phyloP scores from a whole-genome alignment of 2,113 vertebrate genomes.

The Mormyrus iriodes region DNA sequence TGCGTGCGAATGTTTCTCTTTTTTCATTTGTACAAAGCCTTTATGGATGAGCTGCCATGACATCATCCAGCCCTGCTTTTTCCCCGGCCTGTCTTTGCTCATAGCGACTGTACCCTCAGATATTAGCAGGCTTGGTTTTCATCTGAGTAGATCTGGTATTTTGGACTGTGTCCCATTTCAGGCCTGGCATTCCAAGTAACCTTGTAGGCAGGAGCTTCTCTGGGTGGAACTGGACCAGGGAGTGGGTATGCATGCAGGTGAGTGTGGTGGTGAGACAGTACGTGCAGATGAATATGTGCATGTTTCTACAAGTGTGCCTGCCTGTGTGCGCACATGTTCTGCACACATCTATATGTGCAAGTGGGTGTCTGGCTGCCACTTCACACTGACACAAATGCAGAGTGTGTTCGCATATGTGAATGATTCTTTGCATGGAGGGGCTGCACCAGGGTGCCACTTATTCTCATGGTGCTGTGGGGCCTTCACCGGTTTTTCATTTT shows the following conservation, averaged over 20 bases:
- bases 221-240: not conserved
- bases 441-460: not conserved
- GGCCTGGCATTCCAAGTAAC: not conserved
- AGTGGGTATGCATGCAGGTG: not conserved
- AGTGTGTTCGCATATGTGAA: not conserved
- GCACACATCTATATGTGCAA: too few species aligned
- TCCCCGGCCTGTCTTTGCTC: not conserved
- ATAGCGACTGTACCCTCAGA: not conserved
- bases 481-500: not conserved
- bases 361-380: not conserved
- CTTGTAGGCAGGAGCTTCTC: not conserved
- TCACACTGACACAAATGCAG: too few species aligned
- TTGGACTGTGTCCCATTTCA: not conserved
- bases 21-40: not conserved
- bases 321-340: not conserved
- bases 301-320: not conserved
- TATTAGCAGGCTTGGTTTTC: not conserved
- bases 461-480: not conserved
- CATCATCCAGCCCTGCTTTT: not conserved
- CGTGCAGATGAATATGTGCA: too few species aligned
- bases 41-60: not conserved
- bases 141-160: not conserved
- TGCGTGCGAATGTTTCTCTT: not conserved
- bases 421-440: not conserved
- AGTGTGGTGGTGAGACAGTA: not conserved